A percentile compares a stretch with the other conserved stretches of the same genome.
phyloP scores from a whole-genome alignment of 2,888 invertebrate genomes.

The Athalia rosae region DNA sequence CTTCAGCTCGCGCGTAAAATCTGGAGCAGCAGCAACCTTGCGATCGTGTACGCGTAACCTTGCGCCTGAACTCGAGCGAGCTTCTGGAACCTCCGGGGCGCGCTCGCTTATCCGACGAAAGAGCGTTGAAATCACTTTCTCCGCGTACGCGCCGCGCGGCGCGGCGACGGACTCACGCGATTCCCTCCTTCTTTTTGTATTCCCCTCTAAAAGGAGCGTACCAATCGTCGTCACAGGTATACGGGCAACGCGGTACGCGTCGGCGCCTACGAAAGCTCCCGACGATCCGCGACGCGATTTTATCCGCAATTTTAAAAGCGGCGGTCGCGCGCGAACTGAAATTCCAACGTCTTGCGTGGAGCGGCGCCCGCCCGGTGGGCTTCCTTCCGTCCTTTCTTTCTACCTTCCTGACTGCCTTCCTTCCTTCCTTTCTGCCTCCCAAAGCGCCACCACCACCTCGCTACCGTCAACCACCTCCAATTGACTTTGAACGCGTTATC shows the following conservation, averaged over 20 bases:
- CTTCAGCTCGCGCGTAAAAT: slow-evolving; percentile 42
- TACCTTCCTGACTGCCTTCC: slow-evolving; percentile 10
- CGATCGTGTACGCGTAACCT: slow-evolving; percentile 62
- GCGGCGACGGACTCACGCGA: no score
- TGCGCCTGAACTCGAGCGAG: slow-evolving; percentile 65
- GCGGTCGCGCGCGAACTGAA: no score
- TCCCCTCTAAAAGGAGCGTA: no score
- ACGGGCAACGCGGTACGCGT: no score
- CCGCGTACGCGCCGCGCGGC: slow-evolving; percentile 50
- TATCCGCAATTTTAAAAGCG: no score
- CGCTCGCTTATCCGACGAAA: slow-evolving; percentile 17
- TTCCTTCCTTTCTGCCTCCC: slow-evolving; percentile 44
- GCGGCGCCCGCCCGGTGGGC: no score
- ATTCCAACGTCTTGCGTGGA: no score
- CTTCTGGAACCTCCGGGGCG: slow-evolving; percentile 25
- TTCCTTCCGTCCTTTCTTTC: no score
- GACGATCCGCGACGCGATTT: no score
- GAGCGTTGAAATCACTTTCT: slow-evolving; percentile 67
- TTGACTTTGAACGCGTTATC: slow-evolving; percentile 12
- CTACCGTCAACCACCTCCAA: slow-evolving; percentile 48
- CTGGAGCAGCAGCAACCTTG: slow-evolving; percentile 66
- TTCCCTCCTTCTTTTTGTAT: neutral
- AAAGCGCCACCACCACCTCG: slow-evolving; percentile 44
- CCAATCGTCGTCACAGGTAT: no score
- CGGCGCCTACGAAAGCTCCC: no score